Evolutionary conservation across 2,113 vertebrate genomes (phyloP).

Genomic region (Poeciliopsis occidentalis): DNA sequence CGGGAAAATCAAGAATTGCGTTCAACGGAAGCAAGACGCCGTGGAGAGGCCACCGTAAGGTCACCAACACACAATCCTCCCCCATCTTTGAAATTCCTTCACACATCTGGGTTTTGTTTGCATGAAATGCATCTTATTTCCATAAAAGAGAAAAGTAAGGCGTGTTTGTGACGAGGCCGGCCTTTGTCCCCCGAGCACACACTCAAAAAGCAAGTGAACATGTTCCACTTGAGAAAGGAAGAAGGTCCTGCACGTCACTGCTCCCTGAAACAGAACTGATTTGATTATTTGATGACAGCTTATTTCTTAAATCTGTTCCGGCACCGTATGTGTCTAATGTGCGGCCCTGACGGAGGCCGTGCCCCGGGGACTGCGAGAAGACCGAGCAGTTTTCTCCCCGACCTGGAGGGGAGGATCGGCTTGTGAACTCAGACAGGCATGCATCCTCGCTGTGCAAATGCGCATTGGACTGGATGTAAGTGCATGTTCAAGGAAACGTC

Average conservation of each 20-base stretch:
- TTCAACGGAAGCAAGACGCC: not conserved
- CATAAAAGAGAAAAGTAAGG: not conserved
- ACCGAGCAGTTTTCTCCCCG: conserved; percentile 53
- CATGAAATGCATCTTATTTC: conserved; percentile 17
- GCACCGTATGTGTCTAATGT: conserved; percentile 78
- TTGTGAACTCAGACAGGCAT: conserved; percentile 66
- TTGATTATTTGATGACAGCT: conserved; percentile 82
- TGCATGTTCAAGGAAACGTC: conserved; percentile 66
- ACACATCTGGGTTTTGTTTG: not conserved
- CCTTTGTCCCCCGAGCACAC: conserved; percentile 64
- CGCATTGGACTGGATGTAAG: conserved; percentile 71
- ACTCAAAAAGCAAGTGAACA: conserved; percentile 43
- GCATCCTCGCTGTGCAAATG: conserved; percentile 55
- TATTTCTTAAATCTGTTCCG: conserved; percentile 80
- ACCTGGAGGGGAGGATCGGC: conserved; percentile 76
- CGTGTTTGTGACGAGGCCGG: conserved; percentile 15
- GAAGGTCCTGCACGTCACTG: conserved; percentile 60
- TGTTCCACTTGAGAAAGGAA: conserved; percentile 59
- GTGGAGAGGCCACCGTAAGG: not conserved
- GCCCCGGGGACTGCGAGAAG: conserved; percentile 65
- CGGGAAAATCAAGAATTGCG: not conserved
- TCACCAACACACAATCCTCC: not conserved
- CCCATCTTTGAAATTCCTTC: not conserved
- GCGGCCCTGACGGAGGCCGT: conserved; percentile 50
- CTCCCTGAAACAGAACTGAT: conserved; percentile 79